Evolutionary conservation across 2,113 vertebrate species (phyloP), one percentile per base, ranked within the genome.

Genomic region (Channa maculata): DNA sequence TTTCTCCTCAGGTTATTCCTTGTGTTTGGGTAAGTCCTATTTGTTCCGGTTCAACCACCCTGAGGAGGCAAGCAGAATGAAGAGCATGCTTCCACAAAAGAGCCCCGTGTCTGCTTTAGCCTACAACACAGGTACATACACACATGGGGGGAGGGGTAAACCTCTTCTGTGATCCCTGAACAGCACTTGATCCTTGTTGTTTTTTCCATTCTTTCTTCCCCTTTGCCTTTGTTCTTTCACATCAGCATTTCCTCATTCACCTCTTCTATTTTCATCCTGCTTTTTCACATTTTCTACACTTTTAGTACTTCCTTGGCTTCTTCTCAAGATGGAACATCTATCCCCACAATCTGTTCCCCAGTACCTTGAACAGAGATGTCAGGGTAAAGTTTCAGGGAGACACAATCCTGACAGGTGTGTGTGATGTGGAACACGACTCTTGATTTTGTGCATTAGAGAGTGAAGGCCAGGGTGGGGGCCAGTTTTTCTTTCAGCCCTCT

Each of bases 21-120:
- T 95, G 80, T 95, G 94, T 91, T 76, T 95, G 82, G 95, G 94
- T 87, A 94, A 95, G 65, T 94, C 94, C 59, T 94, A 94, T 85
- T 92, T 91, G 65, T 95, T 95, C 86, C 92, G 94, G 43, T 95
- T 95, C 84, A 95, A 95, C 90, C 95, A 95, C 67, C 94, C 94
- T 0, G 93, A 92, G 58, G 93, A 95, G 81, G 95, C 94, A n/a
- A 94, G 58, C 64, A 93, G 94, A 79, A 94, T 95, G 92, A 94
- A 95, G 84, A 94, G 90, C 88, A 95, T 94, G 94, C 86, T 93
- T 75, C 92, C 93, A 12, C 94, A 94, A 63, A 93, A 94, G 91
- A 95, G 91, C 71, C 92, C 93, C 0, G 89, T 94, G 54, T 92
- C 93, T 0, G 89, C 94, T 14, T 85, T 94, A 54, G 90, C 93